These are phyloP conservation scores for Cyphomyrus plagiostoma DNA, from an alignment of 2,113 vertebrate genomes.

Conservation along the genomic window DNA sequence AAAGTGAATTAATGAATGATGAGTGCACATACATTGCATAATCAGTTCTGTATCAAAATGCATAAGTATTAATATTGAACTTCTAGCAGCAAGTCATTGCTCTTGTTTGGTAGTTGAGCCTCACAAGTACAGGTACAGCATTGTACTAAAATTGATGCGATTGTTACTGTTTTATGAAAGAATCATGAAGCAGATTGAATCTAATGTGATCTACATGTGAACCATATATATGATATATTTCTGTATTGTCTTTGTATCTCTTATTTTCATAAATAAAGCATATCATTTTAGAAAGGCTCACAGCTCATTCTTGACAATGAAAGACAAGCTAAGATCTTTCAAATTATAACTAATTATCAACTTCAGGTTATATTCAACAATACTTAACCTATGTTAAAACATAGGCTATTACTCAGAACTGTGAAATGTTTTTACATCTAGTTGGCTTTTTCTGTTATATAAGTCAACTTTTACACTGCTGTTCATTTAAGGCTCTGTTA, in stretches of 20 bases:
- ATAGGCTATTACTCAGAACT: not conserved
- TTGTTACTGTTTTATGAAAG: constrained; percentile 4
- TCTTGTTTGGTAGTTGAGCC: not conserved
- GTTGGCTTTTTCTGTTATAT: not conserved
- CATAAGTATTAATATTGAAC: constrained; percentile 3
- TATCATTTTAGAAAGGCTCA: not conserved
- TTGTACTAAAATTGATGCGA: not conserved
- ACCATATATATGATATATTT: constrained; percentile 47
- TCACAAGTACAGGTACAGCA: not conserved
- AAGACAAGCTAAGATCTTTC: not conserved
- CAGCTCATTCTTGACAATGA: not conserved
- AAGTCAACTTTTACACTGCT: not conserved
- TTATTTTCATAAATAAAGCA: constrained; percentile 53
- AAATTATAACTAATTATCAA: not conserved
- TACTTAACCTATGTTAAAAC: not conserved
- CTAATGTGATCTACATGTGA: constrained; percentile 23
- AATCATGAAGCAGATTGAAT: not conserved
- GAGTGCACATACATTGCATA: not conserved
- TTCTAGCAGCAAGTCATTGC: not conserved
- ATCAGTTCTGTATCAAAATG: not conserved
- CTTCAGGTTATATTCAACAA: not conserved
- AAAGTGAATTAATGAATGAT: not conserved
- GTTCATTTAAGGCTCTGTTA: not conserved
- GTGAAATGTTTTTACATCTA: not conserved
- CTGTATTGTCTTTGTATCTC: constrained; percentile 58